Evolutionary conservation across 2,113 vertebrate species (phyloP), one percentile per base, ranked within the genome.

Genomic region (Elachura formosa): DNA sequence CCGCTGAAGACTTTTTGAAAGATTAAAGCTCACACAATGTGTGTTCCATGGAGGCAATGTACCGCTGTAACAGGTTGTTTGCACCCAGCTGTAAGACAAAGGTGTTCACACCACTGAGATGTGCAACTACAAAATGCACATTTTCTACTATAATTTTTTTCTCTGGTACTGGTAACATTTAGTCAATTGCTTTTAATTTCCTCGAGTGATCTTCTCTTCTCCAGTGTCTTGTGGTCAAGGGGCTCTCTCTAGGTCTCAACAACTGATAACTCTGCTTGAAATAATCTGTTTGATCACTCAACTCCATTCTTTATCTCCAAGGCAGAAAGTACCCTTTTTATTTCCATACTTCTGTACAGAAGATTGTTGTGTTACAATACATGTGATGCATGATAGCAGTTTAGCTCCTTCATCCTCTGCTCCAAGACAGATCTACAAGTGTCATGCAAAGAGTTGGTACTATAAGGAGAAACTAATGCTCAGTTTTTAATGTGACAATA

Each of bases 91-190:
- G 66, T 26, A 61, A 69, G 62, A 36, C 7, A 11, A 63, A 1
- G 4, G 31, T 28, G 36, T 21, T 59, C 54, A 33, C 12, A 2
- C 45, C 33, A 11, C 12, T 54, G 72, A 1, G 0, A 31, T 12
- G 24, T 63, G 61, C 15, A 51, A 68, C 24, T 52, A 51, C 20
- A 14, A 22, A 82, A 11, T 3, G 10, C 62, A 52, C 20, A 10
- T 51, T 40, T 69, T 17, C 41, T 16, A 43, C 12, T 0, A 0
- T 14, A 11, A 14, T 55, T 82, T 62, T 62, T 62, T 69, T 34
- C 46, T 91, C 29, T 14, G 25, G 28, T 34, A 54, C 1, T 11
- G 28, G 48, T 22, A 66, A n/a, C 28, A 29, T 36, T 66, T 38
- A 85, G 64, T 67, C 66, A 75, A 20, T 5, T 52, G 46, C 1